phyloP scores from a whole-genome alignment of 2,888 invertebrate genomes.

The Gisinianus flammeolus region DNA sequence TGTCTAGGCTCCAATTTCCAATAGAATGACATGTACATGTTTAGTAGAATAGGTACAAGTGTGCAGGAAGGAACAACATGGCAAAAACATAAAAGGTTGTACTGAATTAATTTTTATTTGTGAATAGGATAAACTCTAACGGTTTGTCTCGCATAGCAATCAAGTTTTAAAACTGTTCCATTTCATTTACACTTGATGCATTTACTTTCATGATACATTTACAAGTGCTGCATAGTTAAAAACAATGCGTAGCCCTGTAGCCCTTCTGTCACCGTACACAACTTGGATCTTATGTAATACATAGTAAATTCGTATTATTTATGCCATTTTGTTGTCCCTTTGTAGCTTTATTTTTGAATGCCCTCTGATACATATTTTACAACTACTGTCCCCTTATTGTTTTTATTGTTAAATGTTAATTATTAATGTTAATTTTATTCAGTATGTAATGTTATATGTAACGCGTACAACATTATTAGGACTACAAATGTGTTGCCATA shows the following conservation, averaged over 20 bases:
- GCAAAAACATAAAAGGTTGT: neutral
- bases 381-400: neutral
- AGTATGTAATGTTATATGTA: neutral
- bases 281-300: neutral
- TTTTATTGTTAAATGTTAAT: no score
- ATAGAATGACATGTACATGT: neutral
- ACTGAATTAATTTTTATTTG: neutral
- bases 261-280: neutral
- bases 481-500: neutral
- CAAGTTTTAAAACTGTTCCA: neutral
- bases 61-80: neutral
- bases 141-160: neutral
- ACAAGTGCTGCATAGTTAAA: no score
- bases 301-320: no score
- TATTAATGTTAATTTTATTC: neutral
- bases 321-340: no score
- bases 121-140: neutral
- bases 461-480: neutral
- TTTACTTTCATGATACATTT: neutral
- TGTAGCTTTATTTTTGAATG: no score
- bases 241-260: neutral
- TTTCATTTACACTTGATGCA: neutral
- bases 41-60: neutral
- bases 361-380: neutral
- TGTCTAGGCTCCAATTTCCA: neutral